Conservation (phyloP, 2,113 vertebrate genomes). For the Apistogramma diplotaenia region DNA sequence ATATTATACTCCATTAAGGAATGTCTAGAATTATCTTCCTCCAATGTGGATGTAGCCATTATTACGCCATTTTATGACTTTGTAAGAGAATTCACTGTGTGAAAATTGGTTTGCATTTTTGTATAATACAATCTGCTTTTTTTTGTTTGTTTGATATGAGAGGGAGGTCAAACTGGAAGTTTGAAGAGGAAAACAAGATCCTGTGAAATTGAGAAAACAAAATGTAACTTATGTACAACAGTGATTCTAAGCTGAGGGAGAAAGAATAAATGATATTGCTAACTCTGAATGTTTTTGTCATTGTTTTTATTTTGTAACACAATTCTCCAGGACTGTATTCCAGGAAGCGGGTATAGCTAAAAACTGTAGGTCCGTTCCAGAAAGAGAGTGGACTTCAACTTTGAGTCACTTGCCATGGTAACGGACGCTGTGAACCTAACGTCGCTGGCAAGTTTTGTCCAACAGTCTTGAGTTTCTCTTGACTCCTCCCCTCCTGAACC, state of each 20-base stretch:
- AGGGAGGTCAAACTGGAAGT: slow-evolving; percentile 79
- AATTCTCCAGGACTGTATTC: no score
- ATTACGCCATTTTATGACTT: slow-evolving; percentile 86
- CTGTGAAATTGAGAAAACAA: slow-evolving; percentile 79
- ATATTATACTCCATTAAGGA: slow-evolving; percentile 89
- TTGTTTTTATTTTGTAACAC: not conserved
- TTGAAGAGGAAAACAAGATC: slow-evolving; percentile 74
- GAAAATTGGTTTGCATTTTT: slow-evolving; percentile 89
- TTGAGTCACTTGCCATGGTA: no score
- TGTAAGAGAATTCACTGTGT: slow-evolving; percentile 89
- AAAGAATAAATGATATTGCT: slow-evolving; percentile 83
- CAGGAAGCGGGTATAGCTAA: no score
- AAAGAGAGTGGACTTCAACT: no score
- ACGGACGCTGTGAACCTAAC: no score
- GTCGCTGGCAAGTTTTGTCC: no score
- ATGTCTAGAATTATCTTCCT: slow-evolving; percentile 88
- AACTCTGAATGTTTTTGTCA: slow-evolving; percentile 54
- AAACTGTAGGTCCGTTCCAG: no score
- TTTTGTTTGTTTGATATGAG: slow-evolving; percentile 76
- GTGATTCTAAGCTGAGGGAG: slow-evolving; percentile 80
- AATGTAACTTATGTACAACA: slow-evolving; percentile 82
- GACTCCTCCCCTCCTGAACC: no score
- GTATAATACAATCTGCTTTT: slow-evolving; percentile 87
- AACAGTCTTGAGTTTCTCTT: no score
- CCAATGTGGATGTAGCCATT: slow-evolving; percentile 88